Conservation (phyloP, 2,113 vertebrate species). For the Capra hircus region DNA sequence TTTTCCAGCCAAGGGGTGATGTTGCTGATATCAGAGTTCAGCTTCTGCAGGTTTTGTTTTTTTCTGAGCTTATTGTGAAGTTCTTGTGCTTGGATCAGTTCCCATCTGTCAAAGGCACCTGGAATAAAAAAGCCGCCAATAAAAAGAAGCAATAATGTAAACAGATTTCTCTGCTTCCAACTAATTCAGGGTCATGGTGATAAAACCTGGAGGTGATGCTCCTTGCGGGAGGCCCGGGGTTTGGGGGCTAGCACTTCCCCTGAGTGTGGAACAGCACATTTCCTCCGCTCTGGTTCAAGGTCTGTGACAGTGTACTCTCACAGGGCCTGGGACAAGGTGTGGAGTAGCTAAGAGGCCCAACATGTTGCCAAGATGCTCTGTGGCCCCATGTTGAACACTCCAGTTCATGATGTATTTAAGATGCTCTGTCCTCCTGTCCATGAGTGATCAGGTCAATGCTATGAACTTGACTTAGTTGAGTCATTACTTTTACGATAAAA, state of each 20-base stretch:
- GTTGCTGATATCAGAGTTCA: constrained; percentile 84
- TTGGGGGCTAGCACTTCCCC: background rate
- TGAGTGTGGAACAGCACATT: rapidly evolving
- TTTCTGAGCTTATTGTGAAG: constrained; percentile 73
- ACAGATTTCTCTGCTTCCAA: background rate
- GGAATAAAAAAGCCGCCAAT: background rate
- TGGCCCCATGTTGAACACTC: background rate
- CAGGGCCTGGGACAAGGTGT: background rate
- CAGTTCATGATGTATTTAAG: background rate
- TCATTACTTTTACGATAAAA: background rate
- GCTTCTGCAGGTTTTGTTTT: constrained; percentile 82
- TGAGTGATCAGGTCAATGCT: background rate
- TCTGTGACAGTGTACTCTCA: background rate
- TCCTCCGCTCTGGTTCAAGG: background rate
- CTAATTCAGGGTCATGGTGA: background rate
- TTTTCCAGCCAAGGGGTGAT: constrained; percentile 87
- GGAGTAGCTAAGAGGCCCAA: background rate
- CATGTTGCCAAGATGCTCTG: background rate
- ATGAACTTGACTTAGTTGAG: background rate
- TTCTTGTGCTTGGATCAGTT: constrained; percentile 85
- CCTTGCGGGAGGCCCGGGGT: background rate
- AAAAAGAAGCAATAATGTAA: background rate
- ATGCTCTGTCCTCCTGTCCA: background rate
- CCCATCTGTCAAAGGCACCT: constrained; percentile 94
- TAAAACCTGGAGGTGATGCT: no score